Evolutionary conservation across 2,113 vertebrate species (phyloP), one percentile per base, ranked within the genome.

Genomic region (Siniperca knerii): DNA sequence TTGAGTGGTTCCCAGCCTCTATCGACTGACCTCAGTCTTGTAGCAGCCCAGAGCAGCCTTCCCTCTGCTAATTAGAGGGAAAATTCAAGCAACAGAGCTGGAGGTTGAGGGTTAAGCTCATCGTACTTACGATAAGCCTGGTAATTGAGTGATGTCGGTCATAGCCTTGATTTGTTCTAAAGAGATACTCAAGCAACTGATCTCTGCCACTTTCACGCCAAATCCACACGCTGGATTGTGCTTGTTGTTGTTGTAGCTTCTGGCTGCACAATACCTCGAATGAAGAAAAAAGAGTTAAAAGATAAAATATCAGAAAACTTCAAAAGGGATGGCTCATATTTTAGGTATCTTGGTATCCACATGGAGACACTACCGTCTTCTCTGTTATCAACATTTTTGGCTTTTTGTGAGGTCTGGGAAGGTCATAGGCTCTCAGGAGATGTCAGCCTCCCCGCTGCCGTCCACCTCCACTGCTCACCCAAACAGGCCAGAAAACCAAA

Each of bases 61-160:
- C 68, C 68, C 84, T 78, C 75, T 4, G 68, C 87, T 94, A 93
- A 94, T 94, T 90, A 94, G 88, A 82, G 75, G 75, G 78, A 84
- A 84, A 84, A 75, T 50, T 88, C 81, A 64, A 87, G 78, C 75
- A 33, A 42, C 86, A 40, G 92, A 80, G 89, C 80, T 29, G 44
- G 83, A 81, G 88, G 91, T 86, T 82, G 90, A 83, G 90, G 93
- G 93, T 92, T 90, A 93, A 94, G 84, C 92, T 91, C 89, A 55
- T 79, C 88, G 35, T 81, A 71, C 78, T 88, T 67, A 75, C 35
- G 85, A 90, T 94, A 93, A 94, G 91, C 82, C 84, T 48, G 72
- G 77, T 84, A 92, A 90, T 84, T 90, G 82, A 92, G 85, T 12
- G 40, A 88, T 77, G 84, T 77, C 62, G 80, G 82, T 82, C 88